Base-by-base conservation (phyloP, 2,113 vertebrate species). In the Cricetomys ansorgei region DNA sequence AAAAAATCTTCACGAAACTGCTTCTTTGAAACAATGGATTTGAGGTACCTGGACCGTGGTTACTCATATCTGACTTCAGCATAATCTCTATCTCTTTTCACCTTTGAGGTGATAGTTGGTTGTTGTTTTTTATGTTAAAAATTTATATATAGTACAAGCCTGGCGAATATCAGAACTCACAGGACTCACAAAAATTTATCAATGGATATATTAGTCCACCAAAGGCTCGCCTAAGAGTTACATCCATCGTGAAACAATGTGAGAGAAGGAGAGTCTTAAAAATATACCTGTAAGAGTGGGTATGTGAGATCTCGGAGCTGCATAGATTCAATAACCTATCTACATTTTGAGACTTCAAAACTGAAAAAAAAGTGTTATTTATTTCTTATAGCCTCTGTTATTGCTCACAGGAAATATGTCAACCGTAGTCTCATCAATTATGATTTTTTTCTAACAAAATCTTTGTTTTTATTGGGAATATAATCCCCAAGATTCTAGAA, bases 101-200 rank as follows among this genome's bases (percentile, higher is more conserved):
- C 40, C 19, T 21, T 72, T 40, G 70, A 72, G 19, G 70, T 40
- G 19, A 40, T 40, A 37, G 5, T 80, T 57, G n/a, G n/a, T n/a
- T n/a, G n/a, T 11, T 80, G 10, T 57, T 80, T 80, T 80, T 57
- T 57, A 80, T 12, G 11, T 55, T 76, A 90, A 23, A 73, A 80
- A 53, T 91, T 88, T 90, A 77, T 37, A 73, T 29, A 57, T 25
- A 55, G 2, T 13, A 86, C 89, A 88, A 84, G 70, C 55, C 88
- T 64, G 15, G 10, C 31, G 69, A 96, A 92, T 76, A 92, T n/a
- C 90, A 70, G 81, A 91, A 75, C 7, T 9, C 86, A 95, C 19
- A 81, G 34, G 72, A 95, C 16, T 55, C 3, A 34, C 0, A 0
- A 0, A 9, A 7, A 73, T 48, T 64, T 67, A 15, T 59, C 72